Conservation (phyloP, 2,888 invertebrate genomes). For the Thera obeliscata region DNA sequence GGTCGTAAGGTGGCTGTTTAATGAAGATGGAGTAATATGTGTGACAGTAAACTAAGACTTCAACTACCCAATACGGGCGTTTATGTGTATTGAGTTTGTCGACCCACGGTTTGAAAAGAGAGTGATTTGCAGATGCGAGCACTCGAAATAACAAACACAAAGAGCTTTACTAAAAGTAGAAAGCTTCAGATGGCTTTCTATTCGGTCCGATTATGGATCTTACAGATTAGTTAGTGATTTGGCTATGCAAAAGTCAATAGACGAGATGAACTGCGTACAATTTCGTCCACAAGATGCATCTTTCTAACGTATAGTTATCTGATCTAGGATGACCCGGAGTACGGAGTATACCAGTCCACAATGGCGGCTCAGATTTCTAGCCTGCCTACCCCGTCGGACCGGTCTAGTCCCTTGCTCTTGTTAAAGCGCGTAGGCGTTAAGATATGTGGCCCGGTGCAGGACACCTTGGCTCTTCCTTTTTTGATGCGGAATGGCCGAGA, state of each 20-base stretch:
- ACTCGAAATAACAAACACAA: too few species aligned
- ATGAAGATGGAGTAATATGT: too few species aligned
- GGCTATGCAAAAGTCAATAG: not conserved
- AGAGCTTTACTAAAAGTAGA: too few species aligned
- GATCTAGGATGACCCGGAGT: slow-evolving; percentile 56
- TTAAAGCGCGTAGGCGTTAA: slow-evolving; percentile 49
- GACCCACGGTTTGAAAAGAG: too few species aligned
- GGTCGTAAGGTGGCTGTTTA: too few species aligned
- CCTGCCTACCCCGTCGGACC: slow-evolving; percentile 54
- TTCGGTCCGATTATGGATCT: too few species aligned
- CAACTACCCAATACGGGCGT: too few species aligned
- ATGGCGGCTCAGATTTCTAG: slow-evolving; percentile 72
- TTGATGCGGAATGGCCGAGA: slow-evolving; percentile 18
- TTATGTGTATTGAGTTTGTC: too few species aligned
- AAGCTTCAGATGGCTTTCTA: too few species aligned
- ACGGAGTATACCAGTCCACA: slow-evolving; percentile 61
- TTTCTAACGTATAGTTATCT: not conserved
- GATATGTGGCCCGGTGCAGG: slow-evolving; percentile 35
- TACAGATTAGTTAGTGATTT: not conserved
- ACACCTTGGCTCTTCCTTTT: slow-evolving; percentile 28
- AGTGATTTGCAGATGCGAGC: too few species aligned
- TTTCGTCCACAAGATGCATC: not conserved
- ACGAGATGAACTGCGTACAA: not conserved
- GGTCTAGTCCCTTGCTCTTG: slow-evolving; percentile 53
- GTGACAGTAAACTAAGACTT: too few species aligned